phyloP scores from a whole-genome alignment of 2,888 invertebrate genomes.

The Zygogramma bicolorata region DNA sequence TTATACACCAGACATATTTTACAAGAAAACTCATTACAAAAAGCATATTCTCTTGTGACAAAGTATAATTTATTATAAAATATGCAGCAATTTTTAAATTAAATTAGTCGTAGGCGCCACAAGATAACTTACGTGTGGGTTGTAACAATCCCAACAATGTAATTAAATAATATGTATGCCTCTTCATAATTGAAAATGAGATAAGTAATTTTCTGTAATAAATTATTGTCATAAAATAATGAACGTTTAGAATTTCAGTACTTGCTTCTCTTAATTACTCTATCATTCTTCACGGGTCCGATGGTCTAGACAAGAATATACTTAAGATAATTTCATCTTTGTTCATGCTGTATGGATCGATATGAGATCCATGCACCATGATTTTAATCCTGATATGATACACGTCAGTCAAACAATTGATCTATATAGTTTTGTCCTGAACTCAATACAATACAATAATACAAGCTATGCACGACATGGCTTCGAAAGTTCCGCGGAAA shows the following conservation, averaged over 20 bases:
- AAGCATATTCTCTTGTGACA: neutral
- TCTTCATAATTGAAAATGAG: slow-evolving; percentile 25
- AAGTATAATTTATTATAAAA: neutral
- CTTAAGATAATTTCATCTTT: neutral
- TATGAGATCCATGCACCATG: neutral
- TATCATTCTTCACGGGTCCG: neutral
- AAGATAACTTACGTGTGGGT: slow-evolving; percentile 9
- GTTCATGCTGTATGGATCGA: neutral
- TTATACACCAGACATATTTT: neutral
- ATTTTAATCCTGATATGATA: too few species aligned
- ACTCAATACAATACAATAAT: too few species aligned
- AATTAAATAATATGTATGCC: slow-evolving; percentile 17
- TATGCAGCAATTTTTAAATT: slow-evolving; percentile 6
- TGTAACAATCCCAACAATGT: slow-evolving; percentile 16
- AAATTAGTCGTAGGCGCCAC: slow-evolving; percentile 4
- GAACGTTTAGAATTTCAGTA: slow-evolving; percentile 11
- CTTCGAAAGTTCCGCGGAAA: too few species aligned
- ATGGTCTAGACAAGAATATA: neutral
- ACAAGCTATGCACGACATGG: too few species aligned
- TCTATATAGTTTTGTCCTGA: too few species aligned
- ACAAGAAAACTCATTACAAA: neutral
- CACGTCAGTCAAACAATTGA: too few species aligned
- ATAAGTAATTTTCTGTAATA: slow-evolving; percentile 30
- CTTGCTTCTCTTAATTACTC: slow-evolving; percentile 16
- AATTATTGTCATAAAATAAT: slow-evolving; percentile 24